These are phyloP conservation scores for Puma concolor DNA, from an alignment of 2,113 vertebrate species.

Conservation along the genomic window DNA sequence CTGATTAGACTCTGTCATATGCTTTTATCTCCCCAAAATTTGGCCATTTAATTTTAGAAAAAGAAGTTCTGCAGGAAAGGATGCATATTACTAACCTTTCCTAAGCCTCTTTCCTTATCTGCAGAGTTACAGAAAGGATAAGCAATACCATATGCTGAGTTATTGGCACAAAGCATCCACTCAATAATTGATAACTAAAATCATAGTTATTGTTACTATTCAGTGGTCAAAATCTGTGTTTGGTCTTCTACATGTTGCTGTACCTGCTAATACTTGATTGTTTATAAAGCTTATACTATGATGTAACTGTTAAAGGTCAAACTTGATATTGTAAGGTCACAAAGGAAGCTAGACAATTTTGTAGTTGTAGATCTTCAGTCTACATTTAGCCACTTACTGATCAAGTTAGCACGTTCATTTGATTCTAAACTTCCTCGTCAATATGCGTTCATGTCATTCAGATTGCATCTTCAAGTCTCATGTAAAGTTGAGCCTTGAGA, in stretches of 20 bases:
- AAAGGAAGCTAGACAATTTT: neutral
- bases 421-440: neutral
- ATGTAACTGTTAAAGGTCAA: neutral
- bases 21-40: neutral
- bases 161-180: neutral
- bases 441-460: neutral
- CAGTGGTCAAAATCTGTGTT: neutral
- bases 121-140: neutral
- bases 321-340: neutral
- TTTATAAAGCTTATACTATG: neutral
- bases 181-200: neutral
- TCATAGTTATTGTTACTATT: neutral
- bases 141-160: neutral
- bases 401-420: neutral
- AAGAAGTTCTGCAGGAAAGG: constrained; percentile 7
- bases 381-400: neutral
- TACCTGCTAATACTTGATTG: neutral
- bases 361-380: neutral
- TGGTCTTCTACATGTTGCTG: neutral
- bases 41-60: neutral
- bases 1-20: neutral
- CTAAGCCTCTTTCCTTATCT: neutral
- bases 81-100: neutral
- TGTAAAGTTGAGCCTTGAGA: neutral
- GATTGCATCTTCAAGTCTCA: neutral